phyloP scores from a whole-genome alignment of 1,140 invertebrate species.

The Pristionchus pacificus region DNA sequence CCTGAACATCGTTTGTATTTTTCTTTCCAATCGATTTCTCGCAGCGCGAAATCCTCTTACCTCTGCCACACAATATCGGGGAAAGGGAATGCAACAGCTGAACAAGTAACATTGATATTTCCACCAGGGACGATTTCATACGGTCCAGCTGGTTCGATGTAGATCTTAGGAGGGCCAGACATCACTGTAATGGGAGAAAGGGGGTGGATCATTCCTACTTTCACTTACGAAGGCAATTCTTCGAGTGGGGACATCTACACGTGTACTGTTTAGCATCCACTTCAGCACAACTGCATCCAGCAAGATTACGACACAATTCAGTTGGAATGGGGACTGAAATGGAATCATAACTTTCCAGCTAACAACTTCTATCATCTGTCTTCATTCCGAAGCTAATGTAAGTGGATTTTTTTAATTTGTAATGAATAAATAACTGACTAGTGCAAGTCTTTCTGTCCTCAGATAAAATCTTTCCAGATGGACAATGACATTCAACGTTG shows the following conservation, averaged over 20 bases:
- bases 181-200: constrained; percentile 33
- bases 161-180: constrained; percentile 53
- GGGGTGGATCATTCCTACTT: constrained; percentile 1
- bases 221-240: constrained; percentile 48
- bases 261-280: constrained; percentile 49
- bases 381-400: constrained; percentile 10
- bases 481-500: constrained; percentile 53
- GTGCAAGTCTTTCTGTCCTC: constrained; percentile 50
- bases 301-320: constrained; percentile 49
- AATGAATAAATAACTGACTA: constrained; percentile 36
- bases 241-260: constrained; percentile 41
- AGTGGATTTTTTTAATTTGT: too few relatives aligned
- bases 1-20: constrained; percentile 26
- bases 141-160: constrained; percentile 49
- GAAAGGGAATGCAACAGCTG: constrained; percentile 55
- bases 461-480: constrained; percentile 50
- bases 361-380: neutral
- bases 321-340: constrained; percentile 54
- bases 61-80: constrained; percentile 53
- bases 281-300: constrained; percentile 47
- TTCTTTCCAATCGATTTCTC: too few relatives aligned
- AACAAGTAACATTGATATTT: constrained; percentile 54
- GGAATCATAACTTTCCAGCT: neutral
- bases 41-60: too few relatives aligned
- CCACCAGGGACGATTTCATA: constrained; percentile 43